These are phyloP conservation scores for Conus betulinus DNA, from an alignment of 1,140 invertebrate species.

Conservation along the genomic window DNA sequence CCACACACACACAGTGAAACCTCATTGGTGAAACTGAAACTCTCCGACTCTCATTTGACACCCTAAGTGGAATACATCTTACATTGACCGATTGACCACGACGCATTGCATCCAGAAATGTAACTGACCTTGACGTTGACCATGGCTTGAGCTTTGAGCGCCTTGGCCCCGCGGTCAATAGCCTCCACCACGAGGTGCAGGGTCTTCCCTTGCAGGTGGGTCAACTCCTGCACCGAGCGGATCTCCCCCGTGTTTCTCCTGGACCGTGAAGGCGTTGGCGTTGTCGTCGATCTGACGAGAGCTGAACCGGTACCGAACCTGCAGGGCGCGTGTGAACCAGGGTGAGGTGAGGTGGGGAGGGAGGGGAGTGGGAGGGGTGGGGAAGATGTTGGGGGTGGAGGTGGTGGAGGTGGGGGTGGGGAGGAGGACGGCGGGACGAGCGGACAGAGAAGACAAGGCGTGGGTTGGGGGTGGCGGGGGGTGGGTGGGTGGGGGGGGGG, in stretches of 20 bases:
- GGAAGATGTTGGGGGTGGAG: too few relatives aligned
- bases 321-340: neutral
- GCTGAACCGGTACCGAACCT: constrained; percentile 81
- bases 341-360: neutral
- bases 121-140: neutral
- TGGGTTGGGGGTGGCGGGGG: too few relatives aligned
- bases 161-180: constrained; percentile 75
- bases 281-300: constrained; percentile 48
- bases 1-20: too few relatives aligned
- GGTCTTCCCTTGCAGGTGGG: constrained; percentile 41
- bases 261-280: constrained; percentile 42
- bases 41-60: too few relatives aligned
- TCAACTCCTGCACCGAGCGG: constrained; percentile 36
- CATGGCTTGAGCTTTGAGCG: constrained; percentile 75
- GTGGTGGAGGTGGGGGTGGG: too few relatives aligned
- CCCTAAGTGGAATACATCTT: too few relatives aligned
- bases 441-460: neutral
- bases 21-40: too few relatives aligned
- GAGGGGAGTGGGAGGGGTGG: neutral
- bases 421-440: too few relatives aligned
- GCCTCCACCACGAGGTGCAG: constrained; percentile 77
- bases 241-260: constrained; percentile 43
- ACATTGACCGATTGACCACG: too few relatives aligned
- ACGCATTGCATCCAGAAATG: too few relatives aligned
- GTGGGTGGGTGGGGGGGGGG: too few relatives aligned